Conservation (phyloP, 2,113 vertebrate species). For the Aphyosemion australe region DNA sequence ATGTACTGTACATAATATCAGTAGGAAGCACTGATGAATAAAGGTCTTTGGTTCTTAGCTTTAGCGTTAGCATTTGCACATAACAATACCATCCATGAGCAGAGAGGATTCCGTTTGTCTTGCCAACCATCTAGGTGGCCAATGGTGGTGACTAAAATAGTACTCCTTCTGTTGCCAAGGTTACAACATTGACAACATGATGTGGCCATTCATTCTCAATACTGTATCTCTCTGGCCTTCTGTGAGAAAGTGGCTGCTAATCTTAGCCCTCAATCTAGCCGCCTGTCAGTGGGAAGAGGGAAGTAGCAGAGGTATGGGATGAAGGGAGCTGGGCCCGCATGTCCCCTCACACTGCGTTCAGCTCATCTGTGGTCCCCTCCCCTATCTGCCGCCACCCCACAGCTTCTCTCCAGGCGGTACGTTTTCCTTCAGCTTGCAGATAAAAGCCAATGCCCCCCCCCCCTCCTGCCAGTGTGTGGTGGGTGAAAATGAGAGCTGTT, state of each 20-base stretch:
- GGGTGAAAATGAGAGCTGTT: conserved; percentile 68
- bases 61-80: conserved; percentile 1
- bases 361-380: conserved; percentile 44
- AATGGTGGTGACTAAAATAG: conserved; percentile 79
- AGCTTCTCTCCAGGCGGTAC: conserved; percentile 49
- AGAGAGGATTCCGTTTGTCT: conserved; percentile 45
- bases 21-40: not conserved
- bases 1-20: not conserved
- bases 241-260: conserved; percentile 84
- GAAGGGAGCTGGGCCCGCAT: conserved; percentile 60
- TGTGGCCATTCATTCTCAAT: conserved; percentile 84
- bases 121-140: conserved; percentile 68
- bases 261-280: conserved; percentile 84
- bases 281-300: conserved; percentile 78
- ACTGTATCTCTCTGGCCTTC: conserved; percentile 86
- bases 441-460: conserved; percentile 59
- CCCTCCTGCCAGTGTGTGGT: conserved; percentile 44
- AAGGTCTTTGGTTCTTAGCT: not conserved
- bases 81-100: conserved; percentile 32
- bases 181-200: conserved; percentile 87
- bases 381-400: conserved; percentile 26
- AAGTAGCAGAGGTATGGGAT: conserved; percentile 66
- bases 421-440: conserved; percentile 57
- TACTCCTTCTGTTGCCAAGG: conserved; percentile 85
- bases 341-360: conserved; percentile 51